Base-by-base conservation (phyloP, 2,113 vertebrate genomes). In the Microcebus murinus region DNA sequence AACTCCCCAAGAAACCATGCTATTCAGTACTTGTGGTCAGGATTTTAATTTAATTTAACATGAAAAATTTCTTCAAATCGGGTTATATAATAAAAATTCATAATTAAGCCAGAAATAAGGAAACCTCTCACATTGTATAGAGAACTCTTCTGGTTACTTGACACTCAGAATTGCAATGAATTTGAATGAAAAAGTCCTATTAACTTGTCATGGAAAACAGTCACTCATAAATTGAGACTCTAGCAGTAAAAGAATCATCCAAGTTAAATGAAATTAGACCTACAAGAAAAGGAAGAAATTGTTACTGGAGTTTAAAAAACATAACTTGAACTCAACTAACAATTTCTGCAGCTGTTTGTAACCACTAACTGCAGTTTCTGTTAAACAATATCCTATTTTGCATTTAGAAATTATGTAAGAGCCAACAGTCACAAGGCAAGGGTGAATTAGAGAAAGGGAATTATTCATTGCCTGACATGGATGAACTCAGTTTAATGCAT, bases 301-400 rank as follows among this genome's bases (percentile, higher is more conserved):
- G 68, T 76, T 57, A 39, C 3, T 0, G 21, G 29, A 52, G 83
- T 71, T 96, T 48, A n/a, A n/a, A 94, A 67, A 84, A 29, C 91
- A 73, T 50, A 89, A 80, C 13, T 18, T n/a, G 79, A 96, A 84
- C 87, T 82, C 27, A 27, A n/a, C 61, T 63, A 61, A 89, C 87
- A 36, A 95, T 6, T 84, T 81, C 96, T 94, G 93, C 73, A 88
- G 73, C 61, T 89, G 81, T 87, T 57, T 8, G 73, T 89, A 95
- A 90, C 34, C 87, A n/a, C 90, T 34, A 70, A 12, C n/a, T 87
- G 87, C 68, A 81, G 87, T 1, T 14, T 85, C 27, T 1, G 68
- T 45, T 61, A 14, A 98, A 98, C 98, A 98, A 98, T 97, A 13
- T 92, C 97, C 96, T 90, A 95, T 98, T 98, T 82, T 98, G 97